Evolutionary conservation across 2,113 vertebrate species (phyloP).

Genomic region (Falcunculus frontatus): DNA sequence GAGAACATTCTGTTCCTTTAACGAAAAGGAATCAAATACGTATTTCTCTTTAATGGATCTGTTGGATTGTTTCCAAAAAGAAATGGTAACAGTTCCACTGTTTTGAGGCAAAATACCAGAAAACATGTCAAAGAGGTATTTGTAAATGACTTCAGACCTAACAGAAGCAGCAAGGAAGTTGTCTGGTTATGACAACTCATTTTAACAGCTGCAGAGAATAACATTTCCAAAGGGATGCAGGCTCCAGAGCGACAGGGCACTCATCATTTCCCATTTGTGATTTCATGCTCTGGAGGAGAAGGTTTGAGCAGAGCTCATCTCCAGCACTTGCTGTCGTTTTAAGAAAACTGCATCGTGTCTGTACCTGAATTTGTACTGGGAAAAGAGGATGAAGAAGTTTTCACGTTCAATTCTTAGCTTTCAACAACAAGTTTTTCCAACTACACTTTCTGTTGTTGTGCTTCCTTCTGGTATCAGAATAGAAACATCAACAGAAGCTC

Average conservation of each 20-base stretch:
- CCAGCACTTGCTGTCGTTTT: background rate
- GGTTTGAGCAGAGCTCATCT: background rate
- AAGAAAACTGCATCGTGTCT: background rate
- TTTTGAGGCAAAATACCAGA: constrained; percentile 40
- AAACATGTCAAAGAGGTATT: constrained; percentile 19
- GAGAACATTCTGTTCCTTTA: background rate
- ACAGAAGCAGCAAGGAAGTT: background rate
- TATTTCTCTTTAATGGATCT: constrained; percentile 21
- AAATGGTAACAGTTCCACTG: background rate
- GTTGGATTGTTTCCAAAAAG: constrained; percentile 15
- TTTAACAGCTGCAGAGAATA: background rate
- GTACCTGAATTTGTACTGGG: background rate
- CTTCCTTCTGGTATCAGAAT: background rate
- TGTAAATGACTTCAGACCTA: background rate
- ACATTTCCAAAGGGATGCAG: background rate
- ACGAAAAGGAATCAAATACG: background rate
- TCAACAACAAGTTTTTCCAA: background rate
- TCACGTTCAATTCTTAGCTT: background rate
- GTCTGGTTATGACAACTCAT: background rate
- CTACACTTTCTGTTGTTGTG: background rate
- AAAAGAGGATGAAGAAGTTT: background rate
- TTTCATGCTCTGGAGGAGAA: background rate
- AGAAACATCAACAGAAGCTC: background rate
- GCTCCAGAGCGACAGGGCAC: background rate
- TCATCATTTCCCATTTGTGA: background rate